These are phyloP conservation scores for Hypothenemus hampei DNA, from an alignment of 1,140 invertebrate genomes.

Conservation along the genomic window DNA sequence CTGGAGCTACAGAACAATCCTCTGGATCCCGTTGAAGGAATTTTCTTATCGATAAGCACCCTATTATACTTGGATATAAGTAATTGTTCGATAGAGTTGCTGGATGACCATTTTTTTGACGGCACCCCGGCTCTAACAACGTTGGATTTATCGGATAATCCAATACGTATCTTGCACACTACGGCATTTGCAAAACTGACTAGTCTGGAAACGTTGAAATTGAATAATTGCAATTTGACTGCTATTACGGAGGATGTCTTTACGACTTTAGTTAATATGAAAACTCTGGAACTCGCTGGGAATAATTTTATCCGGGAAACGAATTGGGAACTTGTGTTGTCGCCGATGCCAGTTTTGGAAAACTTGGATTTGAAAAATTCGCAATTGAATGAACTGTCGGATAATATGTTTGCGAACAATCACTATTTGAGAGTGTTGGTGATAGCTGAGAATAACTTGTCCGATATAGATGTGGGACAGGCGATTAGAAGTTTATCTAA, in stretches of 20 bases:
- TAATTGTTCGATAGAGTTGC: conserved; percentile 54
- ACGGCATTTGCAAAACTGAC: conserved; percentile 59
- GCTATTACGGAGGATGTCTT: conserved; percentile 55
- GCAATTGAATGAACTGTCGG: conserved; percentile 56
- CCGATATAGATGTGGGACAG: conserved; percentile 58
- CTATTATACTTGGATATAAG: conserved; percentile 64
- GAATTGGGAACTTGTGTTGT: conserved; percentile 57
- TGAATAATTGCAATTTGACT: conserved; percentile 61
- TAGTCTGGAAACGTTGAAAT: conserved; percentile 59
- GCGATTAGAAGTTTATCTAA: conserved; percentile 63
- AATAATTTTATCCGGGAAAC: conserved; percentile 53
- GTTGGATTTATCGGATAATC: conserved; percentile 65
- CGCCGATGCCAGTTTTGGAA: conserved; percentile 56
- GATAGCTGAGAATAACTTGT: conserved; percentile 61
- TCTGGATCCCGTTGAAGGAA: conserved; percentile 55
- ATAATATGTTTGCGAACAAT: conserved; percentile 61
- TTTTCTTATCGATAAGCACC: conserved; percentile 60
- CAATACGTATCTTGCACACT: conserved; percentile 52
- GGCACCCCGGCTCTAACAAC: conserved; percentile 61
- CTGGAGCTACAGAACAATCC: conserved; percentile 67
- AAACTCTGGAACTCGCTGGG: conserved; percentile 58
- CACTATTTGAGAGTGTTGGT: conserved; percentile 60
- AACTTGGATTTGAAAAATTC: conserved; percentile 60
- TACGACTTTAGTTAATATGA: conserved; percentile 53
- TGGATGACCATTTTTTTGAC: conserved; percentile 61